Base-by-base conservation (phyloP, 2,888 invertebrate genomes). In the Agrilus mali region DNA sequence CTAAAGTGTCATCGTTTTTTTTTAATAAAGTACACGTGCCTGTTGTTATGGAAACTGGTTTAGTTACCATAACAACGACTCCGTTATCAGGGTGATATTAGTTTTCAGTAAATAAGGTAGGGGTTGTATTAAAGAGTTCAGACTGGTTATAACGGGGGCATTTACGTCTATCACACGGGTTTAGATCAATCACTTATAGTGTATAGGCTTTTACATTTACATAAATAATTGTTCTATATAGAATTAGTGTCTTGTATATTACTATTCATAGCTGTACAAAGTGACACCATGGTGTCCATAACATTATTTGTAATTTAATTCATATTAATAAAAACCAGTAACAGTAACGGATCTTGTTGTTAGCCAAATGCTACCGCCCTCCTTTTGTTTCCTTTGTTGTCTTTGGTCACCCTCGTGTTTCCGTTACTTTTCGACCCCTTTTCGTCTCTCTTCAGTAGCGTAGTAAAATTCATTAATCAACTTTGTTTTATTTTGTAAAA, bases 241-340 rank as follows among this genome's bases (percentile, higher is more conserved):
- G 44, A 36, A 47, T 44, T 52, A 52, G 52, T 52, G 47, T 55
- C 52, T 54, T 55, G 55, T 54, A 56, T 54, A 54, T 55, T 55
- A 56, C 50, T 50, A 49, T 46, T 49, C 43, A 51, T 54, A 55
- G 55, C 48, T 56, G 56, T 56, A 56, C 55, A 56, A 56, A 56
- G 53, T 52, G 52, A 48, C 53, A 52, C 54, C 47, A 41, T 48
- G 44, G 50, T 50, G 50, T 50, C 47, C 50, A 53, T 56, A 53
- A 53, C 53, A 55, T 55, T 27, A 54, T 56, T 56, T 56, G 56
- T 56, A 56, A 56, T 54, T 55, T 55, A 55, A 55, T 54, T 55
- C 53, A 53, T 55, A 53, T 53, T 51, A 56, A 56, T 54, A 56
- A 56, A 52, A 54, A 51, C 48, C 52, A 49, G 50, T 52, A 52